A percentile compares a stretch with the other conserved stretches of the same genome.
phyloP scores from a whole-genome alignment of 1,140 invertebrate genomes.

The Trachymyrmex septentrionalis region DNA sequence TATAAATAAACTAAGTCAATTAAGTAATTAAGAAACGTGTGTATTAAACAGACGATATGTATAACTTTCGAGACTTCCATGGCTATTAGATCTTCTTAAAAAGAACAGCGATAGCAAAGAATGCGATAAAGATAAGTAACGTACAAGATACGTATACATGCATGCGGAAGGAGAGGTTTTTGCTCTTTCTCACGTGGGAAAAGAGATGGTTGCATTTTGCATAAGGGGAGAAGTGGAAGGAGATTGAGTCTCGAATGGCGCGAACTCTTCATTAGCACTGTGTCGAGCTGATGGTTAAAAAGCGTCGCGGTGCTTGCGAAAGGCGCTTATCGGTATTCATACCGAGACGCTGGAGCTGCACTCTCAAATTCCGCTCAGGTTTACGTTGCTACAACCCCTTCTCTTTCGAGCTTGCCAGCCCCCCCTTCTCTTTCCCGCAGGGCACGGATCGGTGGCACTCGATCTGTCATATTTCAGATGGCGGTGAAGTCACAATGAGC shows the following conservation, averaged over 20 bases:
- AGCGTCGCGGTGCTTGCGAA: slow-evolving; percentile 34
- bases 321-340: slow-evolving; percentile 67
- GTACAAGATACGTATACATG: background rate
- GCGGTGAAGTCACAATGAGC: slow-evolving; percentile 61
- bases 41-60: background rate
- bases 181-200: background rate
- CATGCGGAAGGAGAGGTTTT: background rate
- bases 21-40: background rate
- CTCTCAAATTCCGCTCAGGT: slow-evolving; percentile 68
- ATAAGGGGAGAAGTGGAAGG: no score
- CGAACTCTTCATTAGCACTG: slow-evolving; percentile 55
- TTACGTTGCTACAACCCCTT: slow-evolving; percentile 28
- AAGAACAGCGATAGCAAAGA: slow-evolving; percentile 14
- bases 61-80: background rate
- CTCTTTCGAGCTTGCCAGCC: background rate
- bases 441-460: slow-evolving; percentile 51
- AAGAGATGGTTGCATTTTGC: background rate
- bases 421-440: background rate
- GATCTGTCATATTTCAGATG: slow-evolving; percentile 78
- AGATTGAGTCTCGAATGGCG: background rate
- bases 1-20: background rate
- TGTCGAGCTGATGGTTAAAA: slow-evolving; percentile 45
- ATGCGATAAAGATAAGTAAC: slow-evolving; percentile 51
- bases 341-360: background rate
- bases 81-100: background rate